phyloP scores from a whole-genome alignment of 30 jellyfish, hydroid and myxozoan species.

The Turritopsis rubra region DNA sequence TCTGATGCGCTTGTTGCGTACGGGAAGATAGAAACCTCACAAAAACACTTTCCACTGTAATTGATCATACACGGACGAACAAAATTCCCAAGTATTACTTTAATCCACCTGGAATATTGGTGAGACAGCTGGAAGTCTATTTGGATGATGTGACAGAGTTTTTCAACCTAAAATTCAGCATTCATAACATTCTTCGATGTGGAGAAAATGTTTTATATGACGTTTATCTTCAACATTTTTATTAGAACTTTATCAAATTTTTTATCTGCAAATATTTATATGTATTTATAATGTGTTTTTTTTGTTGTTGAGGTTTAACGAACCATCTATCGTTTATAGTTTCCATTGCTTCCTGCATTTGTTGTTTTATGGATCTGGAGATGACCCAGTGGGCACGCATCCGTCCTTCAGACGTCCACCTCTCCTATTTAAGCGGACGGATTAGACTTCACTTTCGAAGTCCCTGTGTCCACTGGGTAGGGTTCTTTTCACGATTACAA shows the following conservation, averaged over 20 bases:
- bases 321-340: background rate
- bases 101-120: too few relatives aligned
- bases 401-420: too few relatives aligned
- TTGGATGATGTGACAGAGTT: too few relatives aligned
- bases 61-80: background rate
- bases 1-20: constrained; percentile 35
- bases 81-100: background rate
- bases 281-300: background rate
- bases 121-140: too few relatives aligned
- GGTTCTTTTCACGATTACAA: too few relatives aligned
- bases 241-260: background rate
- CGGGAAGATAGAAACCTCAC: constrained; percentile 64
- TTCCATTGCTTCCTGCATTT: too few relatives aligned
- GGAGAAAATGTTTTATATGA: background rate
- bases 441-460: too few relatives aligned
- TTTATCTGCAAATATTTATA: background rate
- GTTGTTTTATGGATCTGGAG: too few relatives aligned
- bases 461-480: too few relatives aligned
- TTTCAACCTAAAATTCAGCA: background rate
- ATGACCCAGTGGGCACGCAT: too few relatives aligned
- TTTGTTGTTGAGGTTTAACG: background rate
- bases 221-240: background rate
- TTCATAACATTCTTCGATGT: background rate
- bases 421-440: too few relatives aligned
- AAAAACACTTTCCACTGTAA: constrained; percentile 44